Evolutionary conservation across 2,888 invertebrate genomes (phyloP), one percentile per base, ranked within the genome.

Genomic region (Sarcophaga subvicina): DNA sequence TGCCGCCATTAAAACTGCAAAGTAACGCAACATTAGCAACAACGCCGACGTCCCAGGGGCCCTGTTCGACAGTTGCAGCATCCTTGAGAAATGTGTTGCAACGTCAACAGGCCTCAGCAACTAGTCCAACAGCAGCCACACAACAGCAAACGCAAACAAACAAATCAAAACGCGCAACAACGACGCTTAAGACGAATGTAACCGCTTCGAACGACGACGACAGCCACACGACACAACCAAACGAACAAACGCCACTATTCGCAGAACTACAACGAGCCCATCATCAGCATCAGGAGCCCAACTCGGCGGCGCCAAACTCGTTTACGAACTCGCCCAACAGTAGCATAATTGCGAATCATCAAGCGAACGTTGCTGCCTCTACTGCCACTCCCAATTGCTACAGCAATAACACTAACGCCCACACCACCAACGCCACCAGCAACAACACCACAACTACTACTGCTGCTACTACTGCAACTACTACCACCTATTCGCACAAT

Each of bases 401-500:
- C 59, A 12, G 62, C 27, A 47, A 67, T 69, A 67, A 62, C 70
- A 49, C 76, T 72, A 22, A 79, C 75, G 70, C 77, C 77, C 71
- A 64, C 72, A 63, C 66, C 47, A 90, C 60, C 89, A 87, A 37
- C 49, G 47, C 78, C 47, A 67, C 72, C 83, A 82, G 75, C 66
- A 70, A 80, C 71, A 69, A 85, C 78, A 77, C 59, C 72, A 83
- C 72, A 71, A 75, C 83, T 64, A 64, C 80, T 79, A 80, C 88
- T 60, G 80, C 88, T 62, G 81, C 86, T 22, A 82, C 88, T 78
- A 80, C 87, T 70, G 86, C 86, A 64, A 88, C 90, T 27, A 86
- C 86, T 75, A 89, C 91, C 82, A 91, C 91, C 71, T 93, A 93
- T 86, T 92, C 91, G 86, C 92, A 93, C 88, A 93, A 93, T 88